Conservation (phyloP, 2,888 invertebrate genomes). For the Orthosia incerta region DNA sequence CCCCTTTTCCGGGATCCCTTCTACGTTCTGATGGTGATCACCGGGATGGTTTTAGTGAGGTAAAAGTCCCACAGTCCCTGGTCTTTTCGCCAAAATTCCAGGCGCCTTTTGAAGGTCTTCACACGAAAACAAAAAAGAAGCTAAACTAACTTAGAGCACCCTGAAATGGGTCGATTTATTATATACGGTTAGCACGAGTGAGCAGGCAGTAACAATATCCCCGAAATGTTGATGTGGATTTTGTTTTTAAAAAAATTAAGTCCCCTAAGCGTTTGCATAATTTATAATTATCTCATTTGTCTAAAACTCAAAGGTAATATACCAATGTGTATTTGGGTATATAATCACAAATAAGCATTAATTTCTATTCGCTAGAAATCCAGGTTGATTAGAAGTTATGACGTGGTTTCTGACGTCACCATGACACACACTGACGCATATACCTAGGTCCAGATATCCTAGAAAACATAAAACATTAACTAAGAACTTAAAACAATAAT, state of each 20-base stretch:
- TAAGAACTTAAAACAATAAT: conserved; percentile 10
- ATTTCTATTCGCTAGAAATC: neutral
- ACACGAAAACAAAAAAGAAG: too few relatives aligned
- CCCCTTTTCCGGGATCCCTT: too few relatives aligned
- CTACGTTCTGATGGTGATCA: too few relatives aligned
- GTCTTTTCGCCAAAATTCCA: too few relatives aligned
- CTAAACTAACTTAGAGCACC: neutral
- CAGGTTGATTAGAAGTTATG: neutral
- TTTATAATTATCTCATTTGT: neutral
- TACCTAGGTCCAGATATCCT: neutral
- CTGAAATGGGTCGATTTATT: conserved; percentile 1
- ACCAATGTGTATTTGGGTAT: too few relatives aligned
- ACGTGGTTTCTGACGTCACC: conserved; percentile 2
- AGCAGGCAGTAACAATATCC: neutral
- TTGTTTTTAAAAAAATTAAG: neutral
- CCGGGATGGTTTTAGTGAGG: too few relatives aligned
- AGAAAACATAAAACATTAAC: conserved; percentile 3
- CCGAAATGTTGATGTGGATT: neutral
- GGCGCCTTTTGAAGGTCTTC: too few relatives aligned
- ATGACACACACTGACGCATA: conserved; percentile 3
- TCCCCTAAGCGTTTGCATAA: neutral
- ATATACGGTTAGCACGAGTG: neutral
- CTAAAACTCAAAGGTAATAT: neutral
- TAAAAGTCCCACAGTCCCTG: too few relatives aligned
- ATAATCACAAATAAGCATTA: neutral